Evolutionary conservation across 2,888 invertebrate species (phyloP).

Genomic region (Myopa tessellatipennis): DNA sequence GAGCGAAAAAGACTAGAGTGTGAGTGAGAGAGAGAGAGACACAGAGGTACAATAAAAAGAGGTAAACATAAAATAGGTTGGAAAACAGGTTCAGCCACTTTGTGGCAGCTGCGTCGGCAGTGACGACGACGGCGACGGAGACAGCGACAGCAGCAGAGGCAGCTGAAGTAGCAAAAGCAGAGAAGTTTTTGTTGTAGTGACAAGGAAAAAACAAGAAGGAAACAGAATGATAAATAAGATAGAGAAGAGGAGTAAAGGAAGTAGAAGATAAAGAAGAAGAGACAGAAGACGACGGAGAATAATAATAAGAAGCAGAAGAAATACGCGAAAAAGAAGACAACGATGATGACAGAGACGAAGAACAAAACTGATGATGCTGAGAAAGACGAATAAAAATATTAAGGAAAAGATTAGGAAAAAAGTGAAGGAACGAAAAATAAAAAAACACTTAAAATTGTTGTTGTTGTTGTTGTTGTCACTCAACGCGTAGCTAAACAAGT

Average conservation of each 20-base stretch:
- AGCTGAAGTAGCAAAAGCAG: not conserved
- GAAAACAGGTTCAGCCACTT: not conserved
- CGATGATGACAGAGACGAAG: not conserved
- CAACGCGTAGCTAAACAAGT: too few species aligned
- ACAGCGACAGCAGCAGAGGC: too few species aligned
- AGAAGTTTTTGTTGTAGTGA: too few species aligned
- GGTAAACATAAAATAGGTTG: not conserved
- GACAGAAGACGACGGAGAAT: not conserved
- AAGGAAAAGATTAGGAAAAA: not conserved
- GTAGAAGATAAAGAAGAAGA: not conserved
- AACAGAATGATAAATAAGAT: not conserved
- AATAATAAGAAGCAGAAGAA: slow-evolving; percentile 2
- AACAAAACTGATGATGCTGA: not conserved
- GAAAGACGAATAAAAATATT: not conserved
- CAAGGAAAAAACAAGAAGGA: not conserved
- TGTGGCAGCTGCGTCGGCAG: too few species aligned
- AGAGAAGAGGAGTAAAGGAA: not conserved
- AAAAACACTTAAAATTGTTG: too few species aligned
- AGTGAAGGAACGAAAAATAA: not conserved
- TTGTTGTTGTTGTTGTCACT: too few species aligned
- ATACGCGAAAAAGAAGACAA: not conserved
- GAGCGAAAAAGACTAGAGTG: not conserved
- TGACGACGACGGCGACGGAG: too few species aligned
- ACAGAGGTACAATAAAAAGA: not conserved
- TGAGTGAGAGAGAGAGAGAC: not conserved